phyloP scores from a whole-genome alignment of 2,888 invertebrate species.

The Temnothorax rugatulus region DNA sequence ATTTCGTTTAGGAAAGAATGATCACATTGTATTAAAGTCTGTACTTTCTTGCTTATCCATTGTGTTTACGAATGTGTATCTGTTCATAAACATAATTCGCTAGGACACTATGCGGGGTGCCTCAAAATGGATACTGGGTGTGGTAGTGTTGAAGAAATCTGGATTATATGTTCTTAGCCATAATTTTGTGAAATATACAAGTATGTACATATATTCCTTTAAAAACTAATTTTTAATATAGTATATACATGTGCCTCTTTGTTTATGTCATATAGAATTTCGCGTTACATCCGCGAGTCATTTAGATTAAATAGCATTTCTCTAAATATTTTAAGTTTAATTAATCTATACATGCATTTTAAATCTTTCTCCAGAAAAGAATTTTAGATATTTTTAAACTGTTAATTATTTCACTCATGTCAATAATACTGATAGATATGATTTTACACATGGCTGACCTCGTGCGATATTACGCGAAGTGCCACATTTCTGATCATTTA shows the following conservation, averaged over 20 bases:
- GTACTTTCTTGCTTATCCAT: constrained; percentile 61
- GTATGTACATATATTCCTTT: constrained; percentile 57
- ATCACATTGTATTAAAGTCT: constrained; percentile 58
- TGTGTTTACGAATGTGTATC: constrained; percentile 58
- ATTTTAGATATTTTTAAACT: constrained; percentile 20
- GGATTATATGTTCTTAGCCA: constrained; percentile 45
- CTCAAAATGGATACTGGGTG: constrained; percentile 24
- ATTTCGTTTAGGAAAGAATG: constrained; percentile 62
- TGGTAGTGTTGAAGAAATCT: constrained; percentile 27
- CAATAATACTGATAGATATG: constrained; percentile 58
- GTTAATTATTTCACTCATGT: constrained; percentile 13
- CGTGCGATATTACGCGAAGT: constrained; percentile 53
- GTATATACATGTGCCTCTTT: constrained; percentile 29
- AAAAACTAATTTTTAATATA: constrained; percentile 36
- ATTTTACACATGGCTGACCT: constrained; percentile 59
- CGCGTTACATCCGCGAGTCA: constrained; percentile 5
- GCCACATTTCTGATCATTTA: constrained; percentile 65
- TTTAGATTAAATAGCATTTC: constrained; percentile 17
- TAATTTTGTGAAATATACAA: constrained; percentile 48
- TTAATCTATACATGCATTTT: background rate
- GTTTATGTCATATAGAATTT: constrained; percentile 33
- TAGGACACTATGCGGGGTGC: constrained; percentile 48
- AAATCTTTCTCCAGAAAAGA: background rate
- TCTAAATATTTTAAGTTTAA: constrained; percentile 25
- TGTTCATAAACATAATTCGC: constrained; percentile 1